Evolutionary conservation across 2,888 invertebrate species (phyloP).

Genomic region (Sphinx pinastri): DNA sequence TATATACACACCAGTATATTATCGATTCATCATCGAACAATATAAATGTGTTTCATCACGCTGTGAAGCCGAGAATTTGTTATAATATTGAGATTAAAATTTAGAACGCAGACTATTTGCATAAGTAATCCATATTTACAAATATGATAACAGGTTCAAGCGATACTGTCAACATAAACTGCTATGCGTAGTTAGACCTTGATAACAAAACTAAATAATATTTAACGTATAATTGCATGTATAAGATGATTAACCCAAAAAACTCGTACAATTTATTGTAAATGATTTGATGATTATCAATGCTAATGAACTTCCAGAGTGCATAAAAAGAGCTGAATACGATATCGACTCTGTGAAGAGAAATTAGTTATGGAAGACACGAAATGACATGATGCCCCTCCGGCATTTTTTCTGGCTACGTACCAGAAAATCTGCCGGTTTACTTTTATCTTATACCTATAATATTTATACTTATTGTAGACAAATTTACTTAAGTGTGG

Average conservation of each 20-base stretch:
- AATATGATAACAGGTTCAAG: not conserved
- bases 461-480: too few relatives aligned
- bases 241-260: not conserved
- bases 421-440: too few relatives aligned
- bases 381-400: too few relatives aligned
- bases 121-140: conserved; percentile 8
- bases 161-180: not conserved
- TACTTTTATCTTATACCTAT: too few relatives aligned
- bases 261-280: not conserved
- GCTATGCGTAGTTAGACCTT: not conserved
- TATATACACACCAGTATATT: too few relatives aligned
- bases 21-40: not conserved
- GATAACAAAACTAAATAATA: not conserved
- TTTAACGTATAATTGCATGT: not conserved
- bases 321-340: too few relatives aligned
- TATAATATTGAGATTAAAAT: conserved; percentile 1
- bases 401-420: too few relatives aligned
- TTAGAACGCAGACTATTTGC: conserved; percentile 2
- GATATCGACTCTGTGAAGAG: too few relatives aligned
- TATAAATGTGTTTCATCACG: not conserved
- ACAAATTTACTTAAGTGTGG: too few relatives aligned
- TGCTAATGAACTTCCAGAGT: too few relatives aligned
- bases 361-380: too few relatives aligned
- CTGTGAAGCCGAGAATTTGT: not conserved
- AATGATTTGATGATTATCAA: not conserved